phyloP scores from a whole-genome alignment of 2,797 vertebrate species.

The Florisuga fusca region DNA sequence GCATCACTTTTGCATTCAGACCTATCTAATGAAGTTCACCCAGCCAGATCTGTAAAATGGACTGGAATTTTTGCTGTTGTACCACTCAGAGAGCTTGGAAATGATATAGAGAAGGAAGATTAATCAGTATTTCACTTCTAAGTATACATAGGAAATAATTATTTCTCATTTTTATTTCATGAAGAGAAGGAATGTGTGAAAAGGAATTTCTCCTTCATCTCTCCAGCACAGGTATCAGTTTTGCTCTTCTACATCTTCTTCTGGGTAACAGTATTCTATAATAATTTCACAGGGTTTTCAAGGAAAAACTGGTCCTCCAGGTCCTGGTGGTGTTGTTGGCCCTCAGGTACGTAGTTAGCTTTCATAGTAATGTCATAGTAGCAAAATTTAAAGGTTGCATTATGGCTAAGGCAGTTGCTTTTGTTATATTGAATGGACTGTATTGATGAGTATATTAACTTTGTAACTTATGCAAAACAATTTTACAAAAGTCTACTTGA shows the following conservation, averaged over 20 bases:
- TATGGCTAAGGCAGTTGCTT: neutral
- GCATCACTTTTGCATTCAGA: conserved; percentile 6
- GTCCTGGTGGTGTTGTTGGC: conserved; percentile 96
- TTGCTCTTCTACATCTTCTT: neutral
- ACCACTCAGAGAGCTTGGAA: neutral
- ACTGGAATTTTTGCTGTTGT: neutral
- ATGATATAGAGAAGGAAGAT: neutral
- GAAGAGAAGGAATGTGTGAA: neutral
- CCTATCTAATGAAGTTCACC: neutral
- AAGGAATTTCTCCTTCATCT: neutral
- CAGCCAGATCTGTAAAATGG: conserved; percentile 9
- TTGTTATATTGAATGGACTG: neutral
- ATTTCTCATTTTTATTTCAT: neutral
- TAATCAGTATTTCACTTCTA: conserved; percentile 44
- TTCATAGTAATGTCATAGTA: neutral
- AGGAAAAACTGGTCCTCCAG: conserved; percentile 98
- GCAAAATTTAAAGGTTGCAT: neutral
- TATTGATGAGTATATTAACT: neutral
- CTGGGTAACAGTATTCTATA: neutral
- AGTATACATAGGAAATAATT: neutral
- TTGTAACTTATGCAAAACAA: neutral
- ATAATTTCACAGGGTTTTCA: conserved; percentile 91
- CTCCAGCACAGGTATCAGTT: neutral
- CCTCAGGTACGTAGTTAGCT: conserved; percentile 86
- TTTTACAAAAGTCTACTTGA: neutral